Evolutionary conservation across 64 coral and sea anemone genomes (phyloP).

Genomic region (Stichodactyla helianthus): DNA sequence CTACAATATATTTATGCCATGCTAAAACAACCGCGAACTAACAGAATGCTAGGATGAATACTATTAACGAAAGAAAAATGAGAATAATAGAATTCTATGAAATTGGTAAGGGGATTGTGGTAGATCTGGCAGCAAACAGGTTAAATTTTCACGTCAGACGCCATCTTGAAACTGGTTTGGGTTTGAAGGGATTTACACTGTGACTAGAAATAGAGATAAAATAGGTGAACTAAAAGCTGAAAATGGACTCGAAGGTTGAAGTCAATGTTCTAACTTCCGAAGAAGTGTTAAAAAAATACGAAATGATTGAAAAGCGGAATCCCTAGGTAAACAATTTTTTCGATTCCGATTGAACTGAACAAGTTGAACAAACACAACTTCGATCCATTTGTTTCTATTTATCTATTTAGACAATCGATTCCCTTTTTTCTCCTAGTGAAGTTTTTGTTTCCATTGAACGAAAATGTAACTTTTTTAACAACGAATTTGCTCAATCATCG

Average conservation of each 20-base stretch:
- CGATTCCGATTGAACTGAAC: slow-evolving; percentile 6
- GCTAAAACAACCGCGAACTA: neutral
- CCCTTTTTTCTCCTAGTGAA: neutral
- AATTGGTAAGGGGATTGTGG: neutral
- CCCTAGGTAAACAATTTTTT: neutral
- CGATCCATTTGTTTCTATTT: neutral
- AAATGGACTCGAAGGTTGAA: neutral
- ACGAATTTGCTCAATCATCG: neutral
- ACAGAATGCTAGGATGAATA: neutral
- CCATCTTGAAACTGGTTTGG: neutral
- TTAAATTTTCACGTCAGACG: neutral
- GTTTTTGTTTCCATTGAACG: neutral
- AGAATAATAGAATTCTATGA: neutral
- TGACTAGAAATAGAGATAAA: neutral
- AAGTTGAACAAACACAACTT: slow-evolving; percentile 15
- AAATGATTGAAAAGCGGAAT: neutral
- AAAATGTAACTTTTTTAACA: neutral
- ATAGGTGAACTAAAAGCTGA: neutral
- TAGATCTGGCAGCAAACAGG: neutral
- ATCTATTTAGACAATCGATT: neutral
- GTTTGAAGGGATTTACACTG: neutral
- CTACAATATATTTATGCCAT: neutral
- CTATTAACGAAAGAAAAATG: neutral
- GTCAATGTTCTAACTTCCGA: neutral
- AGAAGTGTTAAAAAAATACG: neutral